Conservation (phyloP, 2,113 vertebrate species). For the Siniperca knerii region DNA sequence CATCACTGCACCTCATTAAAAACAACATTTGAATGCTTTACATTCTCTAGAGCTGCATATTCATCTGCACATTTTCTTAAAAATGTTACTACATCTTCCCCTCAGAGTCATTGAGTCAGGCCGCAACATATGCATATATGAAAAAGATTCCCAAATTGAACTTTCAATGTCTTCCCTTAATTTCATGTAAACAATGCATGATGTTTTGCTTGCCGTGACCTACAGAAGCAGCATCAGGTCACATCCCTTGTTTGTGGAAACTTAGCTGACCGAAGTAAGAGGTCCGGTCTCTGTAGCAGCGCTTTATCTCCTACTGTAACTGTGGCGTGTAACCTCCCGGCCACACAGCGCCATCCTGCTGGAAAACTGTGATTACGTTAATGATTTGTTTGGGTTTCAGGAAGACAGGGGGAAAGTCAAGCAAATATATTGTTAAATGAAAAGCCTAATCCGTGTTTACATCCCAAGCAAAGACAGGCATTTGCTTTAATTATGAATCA, state of each 20-base stretch:
- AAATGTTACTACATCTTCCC: neutral
- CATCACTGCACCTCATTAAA: neutral
- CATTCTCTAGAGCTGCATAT: neutral
- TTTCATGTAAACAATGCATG: neutral
- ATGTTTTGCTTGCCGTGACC: conserved; percentile 16
- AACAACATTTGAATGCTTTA: neutral
- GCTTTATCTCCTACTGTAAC: conserved; percentile 24
- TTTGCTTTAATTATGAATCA: conserved; percentile 59
- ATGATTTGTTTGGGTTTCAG: conserved; percentile 78
- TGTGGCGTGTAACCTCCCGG: conserved; percentile 41
- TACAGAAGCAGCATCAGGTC: conserved; percentile 27
- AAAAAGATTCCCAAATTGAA: neutral
- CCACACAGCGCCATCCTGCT: conserved; percentile 28
- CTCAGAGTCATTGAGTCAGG: neutral
- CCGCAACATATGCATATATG: neutral
- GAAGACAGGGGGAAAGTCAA: conserved; percentile 22
- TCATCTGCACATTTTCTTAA: neutral
- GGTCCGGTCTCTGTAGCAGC: neutral
- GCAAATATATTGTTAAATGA: conserved; percentile 42
- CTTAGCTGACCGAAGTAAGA: conserved; percentile 6
- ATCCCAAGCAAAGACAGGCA: conserved; percentile 40
- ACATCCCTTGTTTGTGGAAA: conserved; percentile 32
- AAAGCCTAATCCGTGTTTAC: conserved; percentile 63
- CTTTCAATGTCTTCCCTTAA: neutral
- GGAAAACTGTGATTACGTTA: conserved; percentile 57